A percentile compares a stretch with the other conserved stretches of the same genome.
phyloP scores from a whole-genome alignment of 2,797 vertebrate species.

The Sebastes diaconus region DNA sequence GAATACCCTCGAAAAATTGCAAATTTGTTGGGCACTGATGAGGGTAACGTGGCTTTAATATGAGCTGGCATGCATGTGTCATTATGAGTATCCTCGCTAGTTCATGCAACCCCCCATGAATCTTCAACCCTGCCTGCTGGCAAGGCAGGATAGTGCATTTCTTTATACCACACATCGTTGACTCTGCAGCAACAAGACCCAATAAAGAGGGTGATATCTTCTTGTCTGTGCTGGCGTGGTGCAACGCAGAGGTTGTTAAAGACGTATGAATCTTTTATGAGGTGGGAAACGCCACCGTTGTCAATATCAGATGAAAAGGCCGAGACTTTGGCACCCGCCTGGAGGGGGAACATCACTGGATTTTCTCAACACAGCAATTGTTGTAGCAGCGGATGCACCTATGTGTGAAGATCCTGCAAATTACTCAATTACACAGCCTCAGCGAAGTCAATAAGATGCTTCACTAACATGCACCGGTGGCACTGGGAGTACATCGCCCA shows the following conservation, averaged over 20 bases:
- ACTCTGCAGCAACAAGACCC: conserved; percentile 74
- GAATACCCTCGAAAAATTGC: not conserved
- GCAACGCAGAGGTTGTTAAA: conserved; percentile 71
- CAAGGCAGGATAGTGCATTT: conserved; percentile 51
- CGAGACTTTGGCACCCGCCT: conserved; percentile 23
- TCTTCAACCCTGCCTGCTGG: conserved; percentile 29
- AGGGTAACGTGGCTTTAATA: not conserved
- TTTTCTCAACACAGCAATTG: conserved; percentile 37
- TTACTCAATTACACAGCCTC: conserved; percentile 28
- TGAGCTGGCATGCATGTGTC: not conserved
- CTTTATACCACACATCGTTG: conserved; percentile 68
- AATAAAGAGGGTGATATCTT: conserved; percentile 70
- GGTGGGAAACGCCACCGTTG: conserved; percentile 60
- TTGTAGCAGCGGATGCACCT: not conserved
- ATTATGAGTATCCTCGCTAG: conserved; percentile 2
- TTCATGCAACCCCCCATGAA: conserved; percentile 31
- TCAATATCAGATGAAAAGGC: conserved; percentile 67
- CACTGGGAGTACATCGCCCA: not conserved
- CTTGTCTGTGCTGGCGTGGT: conserved; percentile 52
- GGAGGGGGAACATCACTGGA: conserved; percentile 6
- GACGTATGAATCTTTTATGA: conserved; percentile 80
- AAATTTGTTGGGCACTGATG: not conserved
- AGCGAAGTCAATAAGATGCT: conserved; percentile 18
- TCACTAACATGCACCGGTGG: not conserved
- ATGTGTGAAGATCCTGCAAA: conserved; percentile 42